Base-by-base conservation (phyloP, 2,888 invertebrate species). In the Morpho deidamia region DNA sequence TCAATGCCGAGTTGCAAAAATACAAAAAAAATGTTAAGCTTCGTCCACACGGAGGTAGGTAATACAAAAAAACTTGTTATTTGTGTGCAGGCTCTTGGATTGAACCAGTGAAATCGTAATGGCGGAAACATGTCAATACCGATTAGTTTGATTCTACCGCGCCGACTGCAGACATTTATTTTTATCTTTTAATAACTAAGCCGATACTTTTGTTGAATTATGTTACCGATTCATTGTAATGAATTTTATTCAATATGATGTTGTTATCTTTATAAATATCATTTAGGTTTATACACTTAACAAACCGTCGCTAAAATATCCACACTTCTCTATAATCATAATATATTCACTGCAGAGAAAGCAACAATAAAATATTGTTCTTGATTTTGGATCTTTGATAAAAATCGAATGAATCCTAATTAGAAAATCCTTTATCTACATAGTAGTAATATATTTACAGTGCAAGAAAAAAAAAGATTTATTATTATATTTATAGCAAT, bases 41-140 rank as follows among this genome's bases (percentile, higher is more conserved):
- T 60, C 62, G 59, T 62, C 56, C 62, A 65, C 66, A 60, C 56
- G 65, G 64, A 71, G 67, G 63, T 66, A 61, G 61, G 65, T 67
- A 66, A 50, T 54, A 61, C 50, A 71, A 71, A 70, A 71, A 75
- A 75, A 73, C 68, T 68, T 68, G 70, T 69, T 74, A 74, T 74
- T 77, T 76, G 73, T 74, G 71, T 76, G 72, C 72, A 73, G 72
- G 71, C 73, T 76, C 72, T 72, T 74, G 67, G 39, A 76, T 68
- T 67, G 73, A 76, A 80, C 81, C 78, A 78, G 74, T 75, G 74
- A 72, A 88, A 76, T 83, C 87, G 82, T 72, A 83, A 81, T 80
- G 68, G 82, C 79, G 87, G 87, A 88, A 88, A 88, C 83, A 74
- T 85, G 88, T 85, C 88, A 81, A 87, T 86, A 83, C 71, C 69